Evolutionary conservation across 2,113 vertebrate genomes (phyloP), one percentile per base, ranked within the genome.

Genomic region (Stomatorhinus ivindoensis): DNA sequence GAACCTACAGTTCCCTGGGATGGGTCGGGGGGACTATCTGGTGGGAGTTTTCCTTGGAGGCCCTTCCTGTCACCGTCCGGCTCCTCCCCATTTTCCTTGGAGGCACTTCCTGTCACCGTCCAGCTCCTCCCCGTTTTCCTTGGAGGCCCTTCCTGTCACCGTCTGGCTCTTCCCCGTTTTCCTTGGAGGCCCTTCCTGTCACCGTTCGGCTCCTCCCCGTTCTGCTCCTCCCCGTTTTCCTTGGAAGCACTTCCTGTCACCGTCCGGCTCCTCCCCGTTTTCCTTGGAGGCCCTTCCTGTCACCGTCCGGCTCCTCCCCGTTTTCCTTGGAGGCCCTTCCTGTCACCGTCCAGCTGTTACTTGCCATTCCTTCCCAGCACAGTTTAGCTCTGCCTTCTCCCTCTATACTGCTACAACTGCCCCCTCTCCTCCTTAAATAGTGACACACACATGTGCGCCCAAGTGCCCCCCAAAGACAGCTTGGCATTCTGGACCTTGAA

Each of bases 361-460:
- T 65, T 65, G 24, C 8, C 24, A n/a, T 61, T 61, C 58, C 58
- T 27, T 61, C 58, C 58, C 61, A 65, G n/a, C 61, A 65, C n/a
- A 27, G 61, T 65, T 65, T 65, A 27, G 61, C 61, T 65, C 61
- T 65, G 10, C 9, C 3, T n/a, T 65, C 61, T 58, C 55, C 21
- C 1, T 24, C 1, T 58, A 6, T 58, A 24, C 6, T 58, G 21
- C 53, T 58, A 58, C 53, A 58, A 58, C 21, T 65, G n/a, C n/a
- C 80, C 76, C 42, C 58, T 88, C n/a, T 7, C 21, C 90, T 91
- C 86, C 90, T 90, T 86, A 90, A 55, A n/a, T n/a, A n/a, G n/a
- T 88, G 82, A 9, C 3, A 15, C 48, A 83, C 24, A 83, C 35
- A 55, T 9, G 24, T 61, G 8, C 58, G 27, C 24, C 21, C 55